Conservation (phyloP, 2,797 vertebrate genomes). For the Harpagifer antarcticus region DNA sequence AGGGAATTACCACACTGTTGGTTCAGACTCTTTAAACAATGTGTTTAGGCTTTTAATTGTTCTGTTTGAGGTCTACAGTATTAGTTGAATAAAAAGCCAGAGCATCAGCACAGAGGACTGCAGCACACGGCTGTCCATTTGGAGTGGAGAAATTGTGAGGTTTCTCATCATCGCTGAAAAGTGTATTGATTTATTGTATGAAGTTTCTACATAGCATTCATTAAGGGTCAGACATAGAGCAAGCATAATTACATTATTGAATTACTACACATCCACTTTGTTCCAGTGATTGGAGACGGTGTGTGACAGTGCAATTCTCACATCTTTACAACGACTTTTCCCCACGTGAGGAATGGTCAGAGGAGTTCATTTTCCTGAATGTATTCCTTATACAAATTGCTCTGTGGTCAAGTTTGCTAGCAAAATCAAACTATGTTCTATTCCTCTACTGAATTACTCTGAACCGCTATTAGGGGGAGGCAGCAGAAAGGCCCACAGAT, state of each 20-base stretch:
- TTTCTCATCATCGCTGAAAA: constrained; percentile 40
- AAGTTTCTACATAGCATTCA: constrained; percentile 53
- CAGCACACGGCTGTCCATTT: constrained; percentile 18
- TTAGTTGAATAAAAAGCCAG: background rate
- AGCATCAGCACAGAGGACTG: constrained; percentile 5
- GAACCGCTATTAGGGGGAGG: constrained; percentile 24
- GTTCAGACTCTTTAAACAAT: background rate
- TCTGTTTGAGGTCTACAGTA: constrained; percentile 6
- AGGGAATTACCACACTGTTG: background rate
- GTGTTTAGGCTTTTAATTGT: background rate
- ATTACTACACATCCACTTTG: constrained; percentile 43
- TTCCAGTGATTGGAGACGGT: constrained; percentile 41
- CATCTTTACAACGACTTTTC: constrained; percentile 38
- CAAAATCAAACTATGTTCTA: constrained; percentile 46
- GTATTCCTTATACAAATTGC: constrained; percentile 50
- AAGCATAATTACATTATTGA: constrained; percentile 61
- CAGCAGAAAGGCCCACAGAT: constrained; percentile 31
- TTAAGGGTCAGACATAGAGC: constrained; percentile 40
- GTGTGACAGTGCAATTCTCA: constrained; percentile 27
- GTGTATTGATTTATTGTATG: constrained; percentile 52
- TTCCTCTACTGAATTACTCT: constrained; percentile 35
- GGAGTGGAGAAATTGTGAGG: constrained; percentile 15
- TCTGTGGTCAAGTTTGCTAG: constrained; percentile 44
- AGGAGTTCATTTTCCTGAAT: constrained; percentile 38
- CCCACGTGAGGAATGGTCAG: constrained; percentile 39